These are phyloP conservation scores for Pheosia gnoma DNA, from an alignment of 2,888 invertebrate genomes.

Conservation along the genomic window DNA sequence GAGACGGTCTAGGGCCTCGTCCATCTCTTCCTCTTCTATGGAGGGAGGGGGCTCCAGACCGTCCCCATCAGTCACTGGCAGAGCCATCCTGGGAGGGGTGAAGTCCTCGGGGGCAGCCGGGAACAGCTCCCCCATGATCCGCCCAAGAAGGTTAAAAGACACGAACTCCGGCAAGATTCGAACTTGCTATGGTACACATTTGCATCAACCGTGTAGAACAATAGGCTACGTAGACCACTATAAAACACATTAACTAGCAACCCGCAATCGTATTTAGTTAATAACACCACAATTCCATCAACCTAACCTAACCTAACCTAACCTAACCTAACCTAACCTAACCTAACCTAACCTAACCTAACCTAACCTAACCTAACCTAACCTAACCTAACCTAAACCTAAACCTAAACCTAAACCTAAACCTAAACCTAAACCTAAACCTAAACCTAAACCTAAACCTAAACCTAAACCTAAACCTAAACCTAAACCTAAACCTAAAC, in stretches of 20 bases:
- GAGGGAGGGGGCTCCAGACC: background rate
- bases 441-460: slow-evolving; percentile 9
- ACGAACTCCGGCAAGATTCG: no score
- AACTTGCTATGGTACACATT: no score
- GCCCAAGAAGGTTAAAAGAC: background rate
- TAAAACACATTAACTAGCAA: no score
- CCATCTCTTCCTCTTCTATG: background rate
- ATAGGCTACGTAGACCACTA: no score
- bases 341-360: slow-evolving; percentile 17
- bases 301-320: slow-evolving; percentile 16
- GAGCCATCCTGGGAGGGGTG: background rate
- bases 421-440: slow-evolving; percentile 14
- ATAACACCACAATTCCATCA: no score
- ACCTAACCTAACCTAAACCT: slow-evolving; percentile 20
- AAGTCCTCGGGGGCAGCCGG: no score
- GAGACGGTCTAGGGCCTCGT: background rate
- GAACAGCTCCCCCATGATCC: background rate
- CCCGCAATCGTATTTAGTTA: no score
- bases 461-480: slow-evolving; percentile 21
- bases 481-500: slow-evolving; percentile 7
- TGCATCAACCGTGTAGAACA: no score
- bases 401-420: slow-evolving; percentile 8
- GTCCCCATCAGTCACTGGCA: no score
- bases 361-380: slow-evolving; percentile 14
- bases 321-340: slow-evolving; percentile 13